Evolutionary conservation across 2,113 vertebrate species (phyloP).

Genomic region (Pipra filicauda): DNA sequence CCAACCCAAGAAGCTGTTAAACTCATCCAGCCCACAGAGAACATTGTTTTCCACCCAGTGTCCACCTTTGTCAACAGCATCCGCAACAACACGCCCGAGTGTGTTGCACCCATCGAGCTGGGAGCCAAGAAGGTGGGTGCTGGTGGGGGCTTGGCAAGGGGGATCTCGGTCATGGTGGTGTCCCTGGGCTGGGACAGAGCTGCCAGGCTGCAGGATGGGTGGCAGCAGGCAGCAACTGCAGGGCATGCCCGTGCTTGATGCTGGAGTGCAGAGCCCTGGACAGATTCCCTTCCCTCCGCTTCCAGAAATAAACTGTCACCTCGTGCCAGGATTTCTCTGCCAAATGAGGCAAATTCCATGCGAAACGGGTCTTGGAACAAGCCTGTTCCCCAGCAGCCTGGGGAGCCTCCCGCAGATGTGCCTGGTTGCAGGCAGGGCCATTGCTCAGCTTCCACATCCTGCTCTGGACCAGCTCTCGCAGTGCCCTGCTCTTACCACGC

Average conservation of each 20-base stretch:
- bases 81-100: conserved; percentile 84
- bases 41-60: conserved; percentile 86
- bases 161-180: accelerated
- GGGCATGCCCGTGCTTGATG: background rate
- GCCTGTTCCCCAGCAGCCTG: background rate
- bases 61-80: conserved; percentile 89
- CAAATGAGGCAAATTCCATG: conserved; percentile 1
- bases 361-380: conserved; percentile 19
- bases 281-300: background rate
- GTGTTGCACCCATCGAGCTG: conserved; percentile 79
- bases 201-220: background rate
- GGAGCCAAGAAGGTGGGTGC: conserved; percentile 77
- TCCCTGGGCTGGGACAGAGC: background rate
- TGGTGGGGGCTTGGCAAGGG: background rate
- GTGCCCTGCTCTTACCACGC: background rate
- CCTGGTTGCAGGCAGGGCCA: background rate
- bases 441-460: background rate
- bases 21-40: conserved; percentile 84
- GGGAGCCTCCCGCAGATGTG: background rate
- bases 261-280: background rate
- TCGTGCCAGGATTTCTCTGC: background rate
- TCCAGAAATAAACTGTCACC: background rate
- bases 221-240: background rate
- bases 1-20: conserved; percentile 85
- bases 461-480: background rate